Conservation (phyloP, 92 coral and sea anemone genomes). For the Parazoanthus darwini region DNA sequence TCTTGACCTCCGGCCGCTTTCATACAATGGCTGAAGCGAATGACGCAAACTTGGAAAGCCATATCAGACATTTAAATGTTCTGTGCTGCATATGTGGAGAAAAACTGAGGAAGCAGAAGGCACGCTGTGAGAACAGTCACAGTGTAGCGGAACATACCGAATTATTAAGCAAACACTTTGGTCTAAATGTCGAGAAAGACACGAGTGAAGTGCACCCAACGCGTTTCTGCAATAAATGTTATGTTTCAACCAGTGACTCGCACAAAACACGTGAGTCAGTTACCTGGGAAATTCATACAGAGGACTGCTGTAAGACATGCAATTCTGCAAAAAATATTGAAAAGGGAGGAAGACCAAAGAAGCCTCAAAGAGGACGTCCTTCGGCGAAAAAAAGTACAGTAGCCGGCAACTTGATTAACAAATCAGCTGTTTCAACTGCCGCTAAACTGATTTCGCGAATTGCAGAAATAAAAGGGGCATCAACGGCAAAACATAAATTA, state of each 20-base stretch:
- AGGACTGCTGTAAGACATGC: slow-evolving; percentile 18
- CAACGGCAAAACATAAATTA: slow-evolving; percentile 6
- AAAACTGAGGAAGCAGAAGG: slow-evolving; percentile 22
- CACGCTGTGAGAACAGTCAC: slow-evolving; percentile 6
- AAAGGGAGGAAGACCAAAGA: slow-evolving; percentile 2
- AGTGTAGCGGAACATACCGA: slow-evolving; percentile 14
- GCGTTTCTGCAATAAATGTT: slow-evolving; percentile 16
- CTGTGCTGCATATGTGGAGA: slow-evolving; percentile 23
- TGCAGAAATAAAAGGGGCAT: no score
- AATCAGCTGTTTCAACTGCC: no score
- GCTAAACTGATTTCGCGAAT: no score
- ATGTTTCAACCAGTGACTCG: not conserved
- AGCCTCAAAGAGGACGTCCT: not conserved
- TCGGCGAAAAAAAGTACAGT: no score
- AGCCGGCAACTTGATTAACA: no score
- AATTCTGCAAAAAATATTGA: not conserved
- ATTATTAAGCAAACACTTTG: not conserved
- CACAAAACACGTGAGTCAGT: slow-evolving; percentile 3
- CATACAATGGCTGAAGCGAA: slow-evolving; percentile 5
- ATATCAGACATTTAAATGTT: slow-evolving; percentile 1
- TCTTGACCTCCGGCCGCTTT: slow-evolving; percentile 1
- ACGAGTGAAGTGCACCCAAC: slow-evolving; percentile 9
- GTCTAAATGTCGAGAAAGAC: slow-evolving; percentile 12
- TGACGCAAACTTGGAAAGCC: not conserved
- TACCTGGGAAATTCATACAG: slow-evolving; percentile 10